phyloP scores from a whole-genome alignment of 2,888 invertebrate genomes.

The Lycia hirtaria region DNA sequence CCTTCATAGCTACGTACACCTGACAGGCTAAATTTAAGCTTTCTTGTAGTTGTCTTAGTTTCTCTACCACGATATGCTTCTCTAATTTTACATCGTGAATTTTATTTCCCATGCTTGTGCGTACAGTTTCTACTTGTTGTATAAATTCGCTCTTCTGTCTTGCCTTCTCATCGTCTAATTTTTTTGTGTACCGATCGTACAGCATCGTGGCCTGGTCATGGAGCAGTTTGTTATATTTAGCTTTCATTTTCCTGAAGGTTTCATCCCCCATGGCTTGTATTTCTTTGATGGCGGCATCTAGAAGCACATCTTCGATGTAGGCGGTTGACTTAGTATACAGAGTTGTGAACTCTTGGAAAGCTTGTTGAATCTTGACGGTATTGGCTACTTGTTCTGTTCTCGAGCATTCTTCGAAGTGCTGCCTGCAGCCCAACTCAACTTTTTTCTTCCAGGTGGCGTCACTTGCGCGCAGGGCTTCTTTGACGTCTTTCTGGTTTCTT shows the following conservation, averaged over 20 bases:
- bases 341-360: conserved; percentile 59
- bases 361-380: conserved; percentile 56
- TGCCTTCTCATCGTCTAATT: conserved; percentile 56
- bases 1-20: conserved; percentile 75
- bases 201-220: conserved; percentile 64
- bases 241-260: conserved; percentile 58
- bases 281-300: conserved; percentile 60
- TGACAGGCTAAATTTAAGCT: conserved; percentile 77
- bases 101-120: conserved; percentile 45
- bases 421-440: conserved; percentile 46
- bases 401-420: conserved; percentile 53
- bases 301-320: conserved; percentile 64
- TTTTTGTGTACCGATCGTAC: conserved; percentile 60
- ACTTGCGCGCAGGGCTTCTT: conserved; percentile 51
- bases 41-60: conserved; percentile 62
- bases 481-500: conserved; percentile 55
- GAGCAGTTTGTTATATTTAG: conserved; percentile 53
- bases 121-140: conserved; percentile 50
- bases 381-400: conserved; percentile 57
- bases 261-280: conserved; percentile 56
- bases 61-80: conserved; percentile 71
- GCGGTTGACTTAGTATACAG: conserved; percentile 61
- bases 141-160: conserved; percentile 62
- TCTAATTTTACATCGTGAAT: conserved; percentile 71
- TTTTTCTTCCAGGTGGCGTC: conserved; percentile 62